Evolutionary conservation across 2,113 vertebrate species (phyloP).

Genomic region (Strix uralensis): DNA sequence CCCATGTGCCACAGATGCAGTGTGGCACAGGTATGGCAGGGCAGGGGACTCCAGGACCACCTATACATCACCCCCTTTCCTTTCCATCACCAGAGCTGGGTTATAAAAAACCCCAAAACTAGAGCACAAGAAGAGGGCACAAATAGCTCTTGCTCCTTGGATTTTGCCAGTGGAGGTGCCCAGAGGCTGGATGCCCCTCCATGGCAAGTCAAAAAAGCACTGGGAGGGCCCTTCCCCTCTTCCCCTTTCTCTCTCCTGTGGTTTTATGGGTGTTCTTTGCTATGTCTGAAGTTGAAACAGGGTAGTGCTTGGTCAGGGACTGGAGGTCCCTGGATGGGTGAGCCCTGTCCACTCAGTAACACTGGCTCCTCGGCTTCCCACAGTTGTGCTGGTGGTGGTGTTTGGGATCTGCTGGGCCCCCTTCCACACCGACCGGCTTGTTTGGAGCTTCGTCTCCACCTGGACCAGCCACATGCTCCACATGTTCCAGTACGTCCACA

Average conservation of each 20-base stretch:
- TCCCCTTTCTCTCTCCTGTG: neutral
- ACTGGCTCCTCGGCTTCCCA: neutral
- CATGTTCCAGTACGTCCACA: constrained; percentile 84
- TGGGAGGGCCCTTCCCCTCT: neutral
- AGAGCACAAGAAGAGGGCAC: neutral
- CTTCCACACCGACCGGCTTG: constrained; percentile 88
- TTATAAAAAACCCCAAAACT: neutral
- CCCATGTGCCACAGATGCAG: rapidly evolving
- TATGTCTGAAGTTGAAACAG: neutral
- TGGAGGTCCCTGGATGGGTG: too few species aligned
- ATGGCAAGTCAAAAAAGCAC: neutral
- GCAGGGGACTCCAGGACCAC: neutral
- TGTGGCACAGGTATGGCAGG: neutral
- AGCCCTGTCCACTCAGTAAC: neutral
- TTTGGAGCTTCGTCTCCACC: constrained; percentile 88
- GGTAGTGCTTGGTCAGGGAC: neutral
- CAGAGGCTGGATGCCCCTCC: neutral
- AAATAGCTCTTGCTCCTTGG: neutral
- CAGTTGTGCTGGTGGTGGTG: constrained; percentile 91
- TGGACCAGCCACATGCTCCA: constrained; percentile 78
- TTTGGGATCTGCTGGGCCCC: constrained; percentile 96
- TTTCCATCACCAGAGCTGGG: neutral
- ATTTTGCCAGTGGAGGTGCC: neutral
- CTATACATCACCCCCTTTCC: neutral
- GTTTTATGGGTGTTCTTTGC: neutral